Conservation (phyloP, 2,797 vertebrate species). For the Echiichthys vipera region DNA sequence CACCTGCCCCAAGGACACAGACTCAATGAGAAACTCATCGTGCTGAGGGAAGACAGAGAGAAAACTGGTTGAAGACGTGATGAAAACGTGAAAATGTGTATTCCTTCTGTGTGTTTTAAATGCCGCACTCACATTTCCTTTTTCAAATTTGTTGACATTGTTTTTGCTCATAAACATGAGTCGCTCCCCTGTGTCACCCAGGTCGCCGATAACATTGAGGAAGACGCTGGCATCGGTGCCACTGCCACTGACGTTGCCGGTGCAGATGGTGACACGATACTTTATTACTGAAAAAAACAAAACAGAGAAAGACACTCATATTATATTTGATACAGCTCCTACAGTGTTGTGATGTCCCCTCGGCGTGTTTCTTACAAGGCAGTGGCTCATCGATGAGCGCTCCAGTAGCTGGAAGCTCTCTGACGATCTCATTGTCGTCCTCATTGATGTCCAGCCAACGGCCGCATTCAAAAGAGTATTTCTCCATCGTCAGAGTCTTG, state of each 20-base stretch:
- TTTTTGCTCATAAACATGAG: slow-evolving; percentile 94
- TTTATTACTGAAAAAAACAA: slow-evolving; percentile 87
- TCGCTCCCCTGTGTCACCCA: slow-evolving; percentile 94
- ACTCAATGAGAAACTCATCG: slow-evolving; percentile 95
- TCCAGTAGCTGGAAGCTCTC: slow-evolving; percentile 93
- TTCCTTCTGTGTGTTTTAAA: not conserved
- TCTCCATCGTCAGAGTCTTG: slow-evolving; percentile 93
- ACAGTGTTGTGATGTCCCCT: too few species aligned
- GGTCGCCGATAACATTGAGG: slow-evolving; percentile 90
- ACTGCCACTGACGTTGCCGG: slow-evolving; percentile 90
- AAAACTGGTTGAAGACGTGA: not conserved
- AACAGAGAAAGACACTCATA: not conserved
- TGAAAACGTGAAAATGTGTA: too few species aligned
- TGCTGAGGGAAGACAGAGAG: slow-evolving; percentile 79
- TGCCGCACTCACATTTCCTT: slow-evolving; percentile 90
- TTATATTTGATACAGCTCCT: not conserved
- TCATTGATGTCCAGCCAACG: slow-evolving; percentile 98
- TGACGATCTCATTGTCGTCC: slow-evolving; percentile 94
- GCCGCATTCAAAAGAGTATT: slow-evolving; percentile 93
- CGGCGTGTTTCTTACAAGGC: slow-evolving; percentile 82
- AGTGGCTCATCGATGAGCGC: slow-evolving; percentile 86
- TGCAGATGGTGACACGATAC: slow-evolving; percentile 93
- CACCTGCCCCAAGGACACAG: slow-evolving; percentile 90
- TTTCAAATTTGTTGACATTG: slow-evolving; percentile 95
- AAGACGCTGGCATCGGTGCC: slow-evolving; percentile 96